A percentile compares a stretch with the other conserved stretches of the same genome.
Evolutionary conservation across 2,797 vertebrate species (phyloP).

Genomic region (Novumbra hubbsi): DNA sequence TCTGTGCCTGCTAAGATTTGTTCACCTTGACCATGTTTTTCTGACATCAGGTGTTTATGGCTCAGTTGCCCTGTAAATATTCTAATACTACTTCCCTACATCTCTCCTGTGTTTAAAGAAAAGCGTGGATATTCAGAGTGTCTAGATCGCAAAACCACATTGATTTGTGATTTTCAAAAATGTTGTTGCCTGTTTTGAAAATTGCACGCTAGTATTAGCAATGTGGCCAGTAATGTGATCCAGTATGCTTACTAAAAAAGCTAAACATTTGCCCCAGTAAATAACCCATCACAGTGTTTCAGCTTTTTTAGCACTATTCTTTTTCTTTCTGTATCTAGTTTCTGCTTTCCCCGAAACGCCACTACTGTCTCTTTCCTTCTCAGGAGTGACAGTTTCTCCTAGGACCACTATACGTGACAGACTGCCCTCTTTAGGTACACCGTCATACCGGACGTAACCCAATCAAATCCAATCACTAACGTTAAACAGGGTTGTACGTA

Average conservation of each 20-base stretch:
- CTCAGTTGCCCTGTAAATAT: no score
- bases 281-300: neutral
- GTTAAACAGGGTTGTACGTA: neutral
- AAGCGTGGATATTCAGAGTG: neutral
- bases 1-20: neutral
- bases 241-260: neutral
- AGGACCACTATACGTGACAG: slow-evolving; percentile 69
- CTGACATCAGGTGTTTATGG: neutral
- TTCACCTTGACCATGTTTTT: neutral
- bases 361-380: slow-evolving; percentile 49
- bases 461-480: slow-evolving; percentile 32
- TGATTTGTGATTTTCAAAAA: neutral
- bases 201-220: neutral
- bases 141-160: neutral
- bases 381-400: slow-evolving; percentile 55
- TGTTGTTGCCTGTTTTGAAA: neutral
- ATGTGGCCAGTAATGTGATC: neutral
- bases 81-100: neutral
- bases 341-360: slow-evolving; percentile 5
- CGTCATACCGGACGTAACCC: slow-evolving; percentile 39
- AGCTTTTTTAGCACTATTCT: neutral
- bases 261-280: neutral
- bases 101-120: neutral
- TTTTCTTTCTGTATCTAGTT: neutral
- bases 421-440: slow-evolving; percentile 70